A percentile compares a stretch with the other conserved stretches of the same genome.
These are phyloP conservation scores for Melanotaenia nigrans DNA, from an alignment of 2,797 vertebrate genomes.

Conservation along the genomic window DNA sequence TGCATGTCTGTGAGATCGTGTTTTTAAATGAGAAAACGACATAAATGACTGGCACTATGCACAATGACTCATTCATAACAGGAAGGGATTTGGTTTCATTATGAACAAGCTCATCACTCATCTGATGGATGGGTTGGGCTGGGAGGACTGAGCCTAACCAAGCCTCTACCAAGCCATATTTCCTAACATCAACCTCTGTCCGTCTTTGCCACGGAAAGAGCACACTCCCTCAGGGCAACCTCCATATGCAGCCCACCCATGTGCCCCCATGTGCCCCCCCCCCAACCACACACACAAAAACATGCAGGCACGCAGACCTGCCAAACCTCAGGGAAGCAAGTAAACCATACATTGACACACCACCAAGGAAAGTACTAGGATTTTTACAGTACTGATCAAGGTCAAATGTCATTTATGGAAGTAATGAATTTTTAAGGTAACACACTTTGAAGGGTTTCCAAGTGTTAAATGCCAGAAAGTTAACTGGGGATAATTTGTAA, in stretches of 20 bases:
- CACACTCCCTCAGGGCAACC: conserved; percentile 43
- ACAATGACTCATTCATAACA: conserved; percentile 69
- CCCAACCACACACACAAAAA: conserved; percentile 16
- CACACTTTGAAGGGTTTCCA: conserved; percentile 8
- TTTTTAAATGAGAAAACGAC: conserved; percentile 14
- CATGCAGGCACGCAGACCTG: conserved; percentile 36
- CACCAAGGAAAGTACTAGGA: conserved; percentile 20
- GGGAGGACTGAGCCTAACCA: conserved; percentile 38
- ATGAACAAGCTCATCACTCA: conserved; percentile 74
- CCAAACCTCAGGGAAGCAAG: conserved; percentile 23
- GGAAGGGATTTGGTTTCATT: conserved; percentile 70
- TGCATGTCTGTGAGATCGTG: not conserved
- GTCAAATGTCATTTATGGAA: conserved; percentile 17
- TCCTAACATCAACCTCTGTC: conserved; percentile 46
- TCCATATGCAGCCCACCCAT: conserved; percentile 47
- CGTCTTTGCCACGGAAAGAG: conserved; percentile 45
- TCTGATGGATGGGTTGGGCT: conserved; percentile 49
- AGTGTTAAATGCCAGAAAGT: conserved; percentile 32
- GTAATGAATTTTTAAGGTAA: not conserved
- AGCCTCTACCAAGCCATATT: conserved; percentile 35
- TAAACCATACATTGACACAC: conserved; percentile 22
- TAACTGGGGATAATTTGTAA: conserved; percentile 45
- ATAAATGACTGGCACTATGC: conserved; percentile 56
- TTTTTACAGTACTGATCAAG: conserved; percentile 21
- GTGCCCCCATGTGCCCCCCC: not conserved